Percentiles rank a stretch among this genome's conserved stretches.
Conservation (phyloP, 2,888 invertebrate species). For the Lithophane socia region DNA sequence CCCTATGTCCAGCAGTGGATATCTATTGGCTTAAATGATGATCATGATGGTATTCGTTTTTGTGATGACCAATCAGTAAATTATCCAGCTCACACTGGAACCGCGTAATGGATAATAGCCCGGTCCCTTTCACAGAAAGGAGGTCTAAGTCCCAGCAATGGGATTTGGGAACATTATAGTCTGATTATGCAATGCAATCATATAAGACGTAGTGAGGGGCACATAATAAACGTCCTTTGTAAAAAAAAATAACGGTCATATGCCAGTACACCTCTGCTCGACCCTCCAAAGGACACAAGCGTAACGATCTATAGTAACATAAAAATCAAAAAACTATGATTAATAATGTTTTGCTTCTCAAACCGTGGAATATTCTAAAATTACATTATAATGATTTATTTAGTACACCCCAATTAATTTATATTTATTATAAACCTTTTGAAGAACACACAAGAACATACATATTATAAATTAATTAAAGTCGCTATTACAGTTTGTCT, state of each 20-base stretch:
- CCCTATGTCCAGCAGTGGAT: too few species aligned
- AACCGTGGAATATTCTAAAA: constrained; percentile 1
- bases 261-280: constrained; percentile 17
- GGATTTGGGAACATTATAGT: too few species aligned
- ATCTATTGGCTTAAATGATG: too few species aligned
- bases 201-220: not conserved
- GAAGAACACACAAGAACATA: not conserved
- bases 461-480: not conserved
- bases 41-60: too few species aligned
- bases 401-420: constrained; percentile 29
- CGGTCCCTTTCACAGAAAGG: too few species aligned
- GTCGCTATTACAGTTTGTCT: too few species aligned
- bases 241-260: not conserved
- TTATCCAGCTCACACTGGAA: too few species aligned
- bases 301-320: constrained; percentile 15
- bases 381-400: constrained; percentile 34
- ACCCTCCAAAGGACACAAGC: constrained; percentile 7
- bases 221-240: too few species aligned
- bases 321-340: constrained; percentile 38
- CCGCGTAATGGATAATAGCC: too few species aligned
- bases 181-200: too few species aligned
- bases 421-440: constrained; percentile 14
- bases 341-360: constrained; percentile 27
- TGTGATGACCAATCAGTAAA: too few species aligned
- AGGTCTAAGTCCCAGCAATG: too few species aligned